Base-by-base conservation (phyloP, 2,888 invertebrate species). In the Cryptocephalus moraei region DNA sequence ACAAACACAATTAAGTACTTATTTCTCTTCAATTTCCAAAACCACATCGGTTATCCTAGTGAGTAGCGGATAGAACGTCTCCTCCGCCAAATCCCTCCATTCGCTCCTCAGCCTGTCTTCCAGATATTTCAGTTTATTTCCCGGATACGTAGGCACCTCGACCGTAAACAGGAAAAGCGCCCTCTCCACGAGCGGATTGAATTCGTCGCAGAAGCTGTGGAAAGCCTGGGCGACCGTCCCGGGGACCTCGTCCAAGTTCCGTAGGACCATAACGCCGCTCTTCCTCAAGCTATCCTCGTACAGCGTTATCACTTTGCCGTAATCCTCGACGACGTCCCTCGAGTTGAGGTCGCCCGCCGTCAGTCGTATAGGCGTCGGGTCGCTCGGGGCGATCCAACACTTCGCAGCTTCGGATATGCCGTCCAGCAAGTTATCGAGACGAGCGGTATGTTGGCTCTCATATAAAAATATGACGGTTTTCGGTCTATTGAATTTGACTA, bases 181-280 rank as follows among this genome's bases (percentile, higher is more conserved):
- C 43, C 65, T 63, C 41, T 54, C 49, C 9, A 74, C 69, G 32
- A 73, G 51, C 9, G 80, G 79, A 46, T 64, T 72, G 40, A 70
- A 52, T 32, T 72, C 73, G 56, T 81, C 80, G 54, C 79, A 80
- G 53, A 81, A 72, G 47, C 70, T 64, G 56, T 81, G 80, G 53
- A 81, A 72, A 3, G 75, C 75, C 56, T 68, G 71, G 1, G 75
- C 70, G 0, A 68, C 63, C 33, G 56, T 45, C 10, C 72, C 73
- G 8, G 65, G 60, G 13, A 70, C 56, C 34, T 63, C 43, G 13
- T 69, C 67, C 33, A 74, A 50, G 57, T 71, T 63, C 44, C 62
- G 58, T 1, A 73, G 58, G 22, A 69, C 55, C 61, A 73, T 61
- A 8, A 69, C 59, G 9, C 63, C 56, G 47, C 53, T 62, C 11